phyloP scores from a whole-genome alignment of 1,140 invertebrate genomes.

The Harlomillsia oculata region DNA sequence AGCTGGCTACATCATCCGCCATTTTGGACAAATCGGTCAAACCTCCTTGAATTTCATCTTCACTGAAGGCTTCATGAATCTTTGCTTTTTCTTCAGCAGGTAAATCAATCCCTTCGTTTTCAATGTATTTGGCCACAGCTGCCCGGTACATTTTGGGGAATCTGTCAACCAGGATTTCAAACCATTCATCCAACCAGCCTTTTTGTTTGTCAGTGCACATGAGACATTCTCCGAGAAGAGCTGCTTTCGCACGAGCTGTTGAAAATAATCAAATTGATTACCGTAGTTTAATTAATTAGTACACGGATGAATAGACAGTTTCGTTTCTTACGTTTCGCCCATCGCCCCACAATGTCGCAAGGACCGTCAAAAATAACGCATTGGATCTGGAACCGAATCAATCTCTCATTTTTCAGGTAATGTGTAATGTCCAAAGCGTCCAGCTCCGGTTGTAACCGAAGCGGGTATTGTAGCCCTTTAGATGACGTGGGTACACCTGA shows the following conservation, averaged over 20 bases:
- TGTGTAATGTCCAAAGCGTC: slow-evolving; percentile 12
- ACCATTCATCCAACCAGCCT: slow-evolving; percentile 7
- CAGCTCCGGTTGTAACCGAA: slow-evolving; percentile 18
- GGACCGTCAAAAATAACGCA: slow-evolving; percentile 22
- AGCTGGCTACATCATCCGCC: too few species aligned
- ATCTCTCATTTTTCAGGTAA: slow-evolving; percentile 20
- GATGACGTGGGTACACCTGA: too few species aligned
- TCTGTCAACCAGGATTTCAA: slow-evolving; percentile 11
- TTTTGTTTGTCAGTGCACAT: slow-evolving; percentile 20
- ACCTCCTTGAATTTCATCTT: too few species aligned
- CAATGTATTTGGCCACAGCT: slow-evolving; percentile 14
- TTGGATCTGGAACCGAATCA: slow-evolving; percentile 21
- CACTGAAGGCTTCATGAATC: not conserved
- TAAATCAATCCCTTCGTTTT: slow-evolving; percentile 10
- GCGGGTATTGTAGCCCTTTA: not conserved
- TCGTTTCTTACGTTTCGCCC: slow-evolving; percentile 27
- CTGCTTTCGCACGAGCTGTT: slow-evolving; percentile 18
- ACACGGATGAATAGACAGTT: too few species aligned
- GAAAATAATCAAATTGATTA: not conserved
- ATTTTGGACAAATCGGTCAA: too few species aligned
- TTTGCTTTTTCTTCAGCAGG: slow-evolving; percentile 9
- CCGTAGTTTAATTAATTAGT: too few species aligned
- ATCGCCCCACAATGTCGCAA: slow-evolving; percentile 20
- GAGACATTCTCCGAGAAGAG: slow-evolving; percentile 19
- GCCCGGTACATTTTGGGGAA: slow-evolving; percentile 15